Percentiles rank a stretch among this genome's conserved stretches.
Conservation (phyloP, 2,888 invertebrate genomes). For the Drosophila flavopinicola region DNA sequence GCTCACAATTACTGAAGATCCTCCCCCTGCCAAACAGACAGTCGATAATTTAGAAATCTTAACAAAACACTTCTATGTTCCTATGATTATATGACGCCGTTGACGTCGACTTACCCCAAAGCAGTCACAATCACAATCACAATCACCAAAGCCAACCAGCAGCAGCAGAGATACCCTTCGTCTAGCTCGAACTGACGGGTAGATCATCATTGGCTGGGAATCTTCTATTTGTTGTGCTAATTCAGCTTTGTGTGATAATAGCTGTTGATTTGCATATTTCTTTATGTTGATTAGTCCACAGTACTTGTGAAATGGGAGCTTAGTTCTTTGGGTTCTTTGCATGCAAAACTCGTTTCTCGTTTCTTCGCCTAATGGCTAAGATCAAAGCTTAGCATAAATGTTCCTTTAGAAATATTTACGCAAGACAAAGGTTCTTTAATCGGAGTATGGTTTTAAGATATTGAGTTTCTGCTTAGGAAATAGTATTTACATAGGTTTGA, state of each 20-base stretch:
- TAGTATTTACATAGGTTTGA: neutral
- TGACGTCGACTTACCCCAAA: conserved; percentile 10
- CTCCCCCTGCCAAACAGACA: conserved; percentile 53
- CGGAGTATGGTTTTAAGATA: too few relatives aligned
- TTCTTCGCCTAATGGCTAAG: too few relatives aligned
- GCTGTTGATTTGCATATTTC: conserved; percentile 25
- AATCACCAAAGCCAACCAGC: conserved; percentile 10
- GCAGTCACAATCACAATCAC: neutral
- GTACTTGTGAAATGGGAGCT: neutral
- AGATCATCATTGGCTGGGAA: neutral
- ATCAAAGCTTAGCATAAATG: too few relatives aligned
- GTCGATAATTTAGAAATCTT: conserved; percentile 73
- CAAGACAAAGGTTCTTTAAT: too few relatives aligned
- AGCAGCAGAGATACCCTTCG: conserved; percentile 9
- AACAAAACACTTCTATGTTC: conserved; percentile 32
- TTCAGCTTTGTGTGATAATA: conserved; percentile 56
- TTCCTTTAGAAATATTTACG: too few relatives aligned
- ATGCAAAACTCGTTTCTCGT: too few relatives aligned
- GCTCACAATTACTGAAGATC: conserved; percentile 62
- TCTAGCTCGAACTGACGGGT: conserved; percentile 6
- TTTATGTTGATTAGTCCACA: conserved; percentile 13
- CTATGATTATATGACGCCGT: conserved; percentile 13
- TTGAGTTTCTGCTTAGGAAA: too few relatives aligned
- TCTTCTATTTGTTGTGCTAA: conserved; percentile 29
- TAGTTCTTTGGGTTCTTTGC: too few relatives aligned